Evolutionary conservation across 2,113 vertebrate species (phyloP).

Genomic region (Lepidothrix coronata): DNA sequence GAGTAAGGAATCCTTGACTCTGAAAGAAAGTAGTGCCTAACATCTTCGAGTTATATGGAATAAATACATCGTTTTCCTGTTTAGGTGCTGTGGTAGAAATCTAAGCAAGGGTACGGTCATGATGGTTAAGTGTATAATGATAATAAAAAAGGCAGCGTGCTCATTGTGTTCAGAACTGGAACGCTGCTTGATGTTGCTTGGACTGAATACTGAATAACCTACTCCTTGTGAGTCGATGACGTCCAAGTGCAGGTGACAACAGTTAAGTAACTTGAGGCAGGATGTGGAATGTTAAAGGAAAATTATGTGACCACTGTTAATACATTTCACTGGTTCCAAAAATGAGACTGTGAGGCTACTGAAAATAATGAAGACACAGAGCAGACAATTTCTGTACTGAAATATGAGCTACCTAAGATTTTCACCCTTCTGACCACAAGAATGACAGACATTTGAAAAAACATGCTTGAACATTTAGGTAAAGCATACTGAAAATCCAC

Average conservation of each 20-base stretch:
- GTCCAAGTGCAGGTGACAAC: background rate
- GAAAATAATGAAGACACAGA: background rate
- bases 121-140: background rate
- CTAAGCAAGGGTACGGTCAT: background rate
- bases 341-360: background rate
- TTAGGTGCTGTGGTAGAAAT: background rate
- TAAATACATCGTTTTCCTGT: background rate
- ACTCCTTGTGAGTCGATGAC: background rate
- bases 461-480: background rate
- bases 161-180: background rate
- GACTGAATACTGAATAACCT: background rate
- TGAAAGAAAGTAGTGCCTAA: background rate
- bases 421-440: background rate
- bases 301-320: background rate
- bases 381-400: background rate
- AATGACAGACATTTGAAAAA: constrained; percentile 10
- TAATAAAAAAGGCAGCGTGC: background rate
- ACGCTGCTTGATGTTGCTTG: background rate
- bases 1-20: background rate
- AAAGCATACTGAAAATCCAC: background rate
- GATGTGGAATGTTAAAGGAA: background rate
- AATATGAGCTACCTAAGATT: background rate
- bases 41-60: background rate
- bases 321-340: background rate
- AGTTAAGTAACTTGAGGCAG: background rate